Evolutionary conservation across 2,797 vertebrate species (phyloP).

Genomic region (Natrix natrix): DNA sequence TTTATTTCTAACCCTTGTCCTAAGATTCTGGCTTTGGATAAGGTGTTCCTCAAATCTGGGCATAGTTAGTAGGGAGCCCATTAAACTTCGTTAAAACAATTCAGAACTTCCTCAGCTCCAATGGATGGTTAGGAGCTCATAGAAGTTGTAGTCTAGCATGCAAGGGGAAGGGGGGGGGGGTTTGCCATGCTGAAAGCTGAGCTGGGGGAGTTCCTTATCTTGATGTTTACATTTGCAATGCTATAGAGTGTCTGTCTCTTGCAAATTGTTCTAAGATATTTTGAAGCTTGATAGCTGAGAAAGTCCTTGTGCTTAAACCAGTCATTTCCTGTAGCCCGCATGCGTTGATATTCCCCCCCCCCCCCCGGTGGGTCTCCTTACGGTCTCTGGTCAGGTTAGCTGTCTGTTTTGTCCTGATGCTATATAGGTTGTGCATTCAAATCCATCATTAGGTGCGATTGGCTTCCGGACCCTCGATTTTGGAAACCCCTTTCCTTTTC

Average conservation of each 20-base stretch:
- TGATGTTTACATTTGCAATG: rapidly evolving
- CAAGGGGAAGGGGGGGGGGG: background rate
- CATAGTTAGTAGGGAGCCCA: background rate
- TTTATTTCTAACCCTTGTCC: background rate
- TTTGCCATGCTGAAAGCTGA: too few species aligned
- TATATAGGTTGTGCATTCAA: background rate
- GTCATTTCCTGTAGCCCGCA: background rate
- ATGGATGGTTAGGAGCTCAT: background rate
- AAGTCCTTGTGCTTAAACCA: background rate
- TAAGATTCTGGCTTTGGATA: too few species aligned
- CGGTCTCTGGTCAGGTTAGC: background rate
- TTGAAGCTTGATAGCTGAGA: background rate
- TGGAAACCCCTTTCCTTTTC: background rate
- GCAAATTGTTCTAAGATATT: background rate
- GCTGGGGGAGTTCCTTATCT: background rate
- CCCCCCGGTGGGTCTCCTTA: background rate
- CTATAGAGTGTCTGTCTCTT: background rate
- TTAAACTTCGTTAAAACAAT: background rate
- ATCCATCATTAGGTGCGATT: background rate
- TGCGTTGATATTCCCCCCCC: background rate
- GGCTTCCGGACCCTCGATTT: background rate
- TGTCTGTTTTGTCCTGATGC: background rate
- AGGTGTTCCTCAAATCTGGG: background rate
- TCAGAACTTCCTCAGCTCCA: background rate
- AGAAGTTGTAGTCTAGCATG: background rate